Evolutionary conservation across 2,113 vertebrate species (phyloP).

Genomic region (Laterallus jamaicensis): DNA sequence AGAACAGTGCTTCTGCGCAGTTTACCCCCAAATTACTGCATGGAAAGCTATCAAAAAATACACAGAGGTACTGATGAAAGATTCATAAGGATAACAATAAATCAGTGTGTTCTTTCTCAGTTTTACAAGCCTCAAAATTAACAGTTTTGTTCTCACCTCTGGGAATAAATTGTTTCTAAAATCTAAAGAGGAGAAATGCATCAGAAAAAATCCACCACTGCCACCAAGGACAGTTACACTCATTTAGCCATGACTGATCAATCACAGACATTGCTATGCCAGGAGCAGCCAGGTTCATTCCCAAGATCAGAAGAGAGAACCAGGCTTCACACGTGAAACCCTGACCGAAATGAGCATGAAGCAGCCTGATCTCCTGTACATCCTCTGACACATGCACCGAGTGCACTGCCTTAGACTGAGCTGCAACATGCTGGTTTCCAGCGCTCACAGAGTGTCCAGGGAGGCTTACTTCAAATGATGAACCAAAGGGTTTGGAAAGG

Average conservation of each 20-base stretch:
- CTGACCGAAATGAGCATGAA: background rate
- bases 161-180: background rate
- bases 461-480: background rate
- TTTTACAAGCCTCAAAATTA: background rate
- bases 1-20: background rate
- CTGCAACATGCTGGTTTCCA: background rate
- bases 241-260: background rate
- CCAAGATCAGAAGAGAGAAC: background rate
- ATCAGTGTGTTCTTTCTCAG: background rate
- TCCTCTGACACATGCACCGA: background rate
- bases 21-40: background rate
- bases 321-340: background rate
- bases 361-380: no score
- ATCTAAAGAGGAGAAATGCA: background rate
- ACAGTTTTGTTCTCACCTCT: background rate
- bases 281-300: background rate
- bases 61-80: background rate
- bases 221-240: fast-evolving
- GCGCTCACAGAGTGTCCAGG: fast-evolving
- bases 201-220: background rate
- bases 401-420: background rate
- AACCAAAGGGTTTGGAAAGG: background rate
- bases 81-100: background rate
- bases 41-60: background rate
- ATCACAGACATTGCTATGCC: background rate